Conservation (phyloP, 2,113 vertebrate genomes). For the Andinoacara biseriatus region DNA sequence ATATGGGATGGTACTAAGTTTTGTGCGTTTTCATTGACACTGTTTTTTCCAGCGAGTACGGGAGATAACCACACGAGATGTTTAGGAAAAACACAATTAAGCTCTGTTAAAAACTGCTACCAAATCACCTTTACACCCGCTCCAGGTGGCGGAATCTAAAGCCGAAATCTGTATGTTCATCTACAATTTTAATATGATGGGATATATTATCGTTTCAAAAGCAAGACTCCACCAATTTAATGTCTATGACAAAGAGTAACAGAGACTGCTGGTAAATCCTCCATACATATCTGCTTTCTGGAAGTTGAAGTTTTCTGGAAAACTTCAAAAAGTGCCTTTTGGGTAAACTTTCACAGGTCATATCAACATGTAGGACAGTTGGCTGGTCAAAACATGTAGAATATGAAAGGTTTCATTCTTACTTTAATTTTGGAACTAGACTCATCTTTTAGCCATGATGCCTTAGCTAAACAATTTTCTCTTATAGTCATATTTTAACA, state of each 20-base stretch:
- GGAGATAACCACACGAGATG: neutral
- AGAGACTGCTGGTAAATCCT: neutral
- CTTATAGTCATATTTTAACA: neutral
- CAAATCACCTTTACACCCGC: neutral
- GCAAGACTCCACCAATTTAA: neutral
- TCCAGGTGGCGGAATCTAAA: rapidly evolving
- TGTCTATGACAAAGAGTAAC: neutral
- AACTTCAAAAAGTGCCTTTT: neutral
- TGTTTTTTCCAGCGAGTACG: neutral
- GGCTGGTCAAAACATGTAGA: neutral
- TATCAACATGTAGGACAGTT: neutral
- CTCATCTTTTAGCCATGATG: neutral
- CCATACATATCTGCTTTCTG: neutral
- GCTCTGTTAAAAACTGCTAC: neutral
- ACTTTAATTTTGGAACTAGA: neutral
- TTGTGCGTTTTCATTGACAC: neutral
- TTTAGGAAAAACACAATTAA: neutral
- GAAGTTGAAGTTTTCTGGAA: neutral
- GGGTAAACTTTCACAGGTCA: neutral
- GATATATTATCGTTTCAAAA: neutral
- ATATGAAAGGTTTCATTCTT: neutral
- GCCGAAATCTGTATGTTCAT: neutral
- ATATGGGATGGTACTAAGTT: too few relatives aligned
- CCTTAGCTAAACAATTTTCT: neutral
- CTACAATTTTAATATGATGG: neutral